These are phyloP conservation scores for Drosophila sp. DNA, from an alignment of 1,140 invertebrate genomes.

Conservation along the genomic window DNA sequence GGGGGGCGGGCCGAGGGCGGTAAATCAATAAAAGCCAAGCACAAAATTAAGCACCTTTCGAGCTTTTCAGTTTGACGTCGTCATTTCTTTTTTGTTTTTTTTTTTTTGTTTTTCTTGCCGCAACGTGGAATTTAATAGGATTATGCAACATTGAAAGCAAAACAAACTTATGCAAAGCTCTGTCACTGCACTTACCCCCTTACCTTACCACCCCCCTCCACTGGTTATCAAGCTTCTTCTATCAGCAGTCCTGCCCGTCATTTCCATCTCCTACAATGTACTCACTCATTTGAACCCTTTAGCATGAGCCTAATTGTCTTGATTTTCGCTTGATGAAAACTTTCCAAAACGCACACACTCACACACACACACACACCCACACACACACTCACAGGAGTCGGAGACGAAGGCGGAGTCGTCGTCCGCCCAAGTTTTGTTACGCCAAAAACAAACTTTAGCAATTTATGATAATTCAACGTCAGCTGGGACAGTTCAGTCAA, in stretches of 20 bases:
- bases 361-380: background rate
- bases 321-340: conserved; percentile 76
- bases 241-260: conserved; percentile 11
- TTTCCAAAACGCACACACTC: conserved; percentile 55
- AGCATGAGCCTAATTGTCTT: conserved; percentile 72
- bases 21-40: conserved; percentile 78
- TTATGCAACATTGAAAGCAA: conserved; percentile 66
- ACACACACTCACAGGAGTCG: conserved; percentile 14
- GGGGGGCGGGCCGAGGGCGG: background rate
- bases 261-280: conserved; percentile 20
- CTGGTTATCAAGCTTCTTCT: background rate
- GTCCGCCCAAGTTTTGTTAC: conserved; percentile 73
- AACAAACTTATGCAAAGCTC: conserved; percentile 75
- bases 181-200: conserved; percentile 59
- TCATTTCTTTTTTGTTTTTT: conserved; percentile 48
- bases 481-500: conserved; percentile 78
- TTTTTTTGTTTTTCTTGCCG: conserved; percentile 34
- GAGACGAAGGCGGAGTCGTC: conserved; percentile 35
- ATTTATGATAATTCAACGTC: conserved; percentile 82
- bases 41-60: conserved; percentile 78
- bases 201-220: background rate
- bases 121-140: conserved; percentile 78
- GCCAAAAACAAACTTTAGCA: conserved; percentile 80
- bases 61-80: conserved; percentile 32
- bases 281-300: conserved; percentile 47